Conservation (phyloP, 2,797 vertebrate species). For the Staurois parvus region DNA sequence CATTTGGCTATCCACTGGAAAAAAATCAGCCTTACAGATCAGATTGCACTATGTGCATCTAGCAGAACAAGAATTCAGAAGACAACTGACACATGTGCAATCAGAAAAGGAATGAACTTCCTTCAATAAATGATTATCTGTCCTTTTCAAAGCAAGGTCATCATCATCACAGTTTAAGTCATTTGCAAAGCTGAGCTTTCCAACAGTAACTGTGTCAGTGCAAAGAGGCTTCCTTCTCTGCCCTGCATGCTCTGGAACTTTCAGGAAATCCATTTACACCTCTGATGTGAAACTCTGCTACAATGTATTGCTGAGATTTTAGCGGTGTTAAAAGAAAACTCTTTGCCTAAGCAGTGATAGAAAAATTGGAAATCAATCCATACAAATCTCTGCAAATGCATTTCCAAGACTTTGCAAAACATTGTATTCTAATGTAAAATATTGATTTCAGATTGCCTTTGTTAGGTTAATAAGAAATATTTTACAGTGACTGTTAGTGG, state of each 20-base stretch:
- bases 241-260: constrained; percentile 71
- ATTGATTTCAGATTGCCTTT: constrained; percentile 39
- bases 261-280: constrained; percentile 80
- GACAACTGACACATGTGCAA: constrained; percentile 57
- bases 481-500: background rate
- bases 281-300: constrained; percentile 74
- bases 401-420: constrained; percentile 54
- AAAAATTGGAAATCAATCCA: constrained; percentile 57
- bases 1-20: background rate
- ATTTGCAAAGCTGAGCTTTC: constrained; percentile 71
- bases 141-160: constrained; percentile 74
- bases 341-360: constrained; percentile 65
- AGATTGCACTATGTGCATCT: background rate
- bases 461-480: constrained; percentile 17
- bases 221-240: constrained; percentile 70
- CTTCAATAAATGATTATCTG: constrained; percentile 64
- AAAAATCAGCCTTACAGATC: background rate
- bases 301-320: constrained; percentile 74
- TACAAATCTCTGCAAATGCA: constrained; percentile 60
- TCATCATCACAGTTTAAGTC: constrained; percentile 69
- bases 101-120: constrained; percentile 66
- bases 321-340: constrained; percentile 61
- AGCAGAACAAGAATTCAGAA: background rate
- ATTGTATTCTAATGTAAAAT: constrained; percentile 52
- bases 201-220: constrained; percentile 70